phyloP scores from a whole-genome alignment of 2,797 vertebrate genomes.

The Rallus crepitans region DNA sequence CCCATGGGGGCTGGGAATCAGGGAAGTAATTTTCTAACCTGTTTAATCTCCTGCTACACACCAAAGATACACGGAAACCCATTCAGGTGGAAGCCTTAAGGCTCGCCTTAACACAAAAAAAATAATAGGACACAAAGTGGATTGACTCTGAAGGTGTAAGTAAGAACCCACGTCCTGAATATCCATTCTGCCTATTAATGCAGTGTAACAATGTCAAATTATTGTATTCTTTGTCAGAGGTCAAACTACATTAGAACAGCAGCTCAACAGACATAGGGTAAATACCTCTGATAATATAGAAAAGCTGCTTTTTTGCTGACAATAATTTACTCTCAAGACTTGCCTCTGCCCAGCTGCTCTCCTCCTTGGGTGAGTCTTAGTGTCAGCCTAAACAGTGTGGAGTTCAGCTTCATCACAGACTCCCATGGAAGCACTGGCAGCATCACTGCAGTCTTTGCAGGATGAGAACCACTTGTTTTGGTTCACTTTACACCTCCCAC shows the following conservation, averaged over 20 bases:
- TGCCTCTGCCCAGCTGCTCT: background rate
- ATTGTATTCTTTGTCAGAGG: slow-evolving; percentile 47
- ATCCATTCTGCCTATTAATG: slow-evolving; percentile 11
- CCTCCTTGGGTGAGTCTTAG: accelerated
- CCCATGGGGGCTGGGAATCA: background rate
- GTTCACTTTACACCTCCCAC: background rate
- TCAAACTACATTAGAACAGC: slow-evolving; percentile 27
- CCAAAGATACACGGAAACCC: background rate
- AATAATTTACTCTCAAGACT: background rate
- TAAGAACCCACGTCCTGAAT: background rate
- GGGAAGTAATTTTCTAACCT: background rate
- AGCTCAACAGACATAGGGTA: slow-evolving; percentile 23
- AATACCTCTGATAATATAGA: slow-evolving; percentile 18
- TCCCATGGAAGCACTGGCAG: background rate
- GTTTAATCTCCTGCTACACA: background rate
- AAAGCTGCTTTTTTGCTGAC: background rate
- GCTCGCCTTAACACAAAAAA: background rate
- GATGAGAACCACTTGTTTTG: background rate
- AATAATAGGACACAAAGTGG: background rate
- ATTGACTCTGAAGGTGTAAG: background rate
- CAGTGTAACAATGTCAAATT: slow-evolving; percentile 27
- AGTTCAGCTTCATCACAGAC: background rate
- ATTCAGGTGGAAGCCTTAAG: background rate
- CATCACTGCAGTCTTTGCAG: background rate
- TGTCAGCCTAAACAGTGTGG: accelerated